Conservation (phyloP, 2,888 invertebrate species). For the Lasioglossum lativentre region DNA sequence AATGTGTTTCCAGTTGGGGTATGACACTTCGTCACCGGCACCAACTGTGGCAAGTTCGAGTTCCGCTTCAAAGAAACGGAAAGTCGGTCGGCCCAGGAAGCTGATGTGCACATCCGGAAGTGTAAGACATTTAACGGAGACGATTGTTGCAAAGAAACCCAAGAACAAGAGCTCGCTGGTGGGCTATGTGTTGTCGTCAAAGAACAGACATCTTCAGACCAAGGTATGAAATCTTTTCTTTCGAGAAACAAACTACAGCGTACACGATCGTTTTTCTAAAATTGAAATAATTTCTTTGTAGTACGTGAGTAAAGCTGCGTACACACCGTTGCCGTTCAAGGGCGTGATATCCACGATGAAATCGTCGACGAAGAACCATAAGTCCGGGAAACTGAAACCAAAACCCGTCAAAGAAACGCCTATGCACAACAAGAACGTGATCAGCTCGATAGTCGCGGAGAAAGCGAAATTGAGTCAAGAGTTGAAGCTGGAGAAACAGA, state of each 20-base stretch:
- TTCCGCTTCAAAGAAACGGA: conserved; percentile 89
- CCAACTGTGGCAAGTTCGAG: conserved; percentile 75
- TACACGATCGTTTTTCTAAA: neutral
- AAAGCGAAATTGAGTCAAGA: conserved; percentile 81
- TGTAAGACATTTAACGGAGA: conserved; percentile 89
- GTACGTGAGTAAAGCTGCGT: conserved; percentile 76
- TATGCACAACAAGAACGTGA: conserved; percentile 81
- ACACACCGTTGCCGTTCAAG: conserved; percentile 78
- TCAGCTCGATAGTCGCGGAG: conserved; percentile 82
- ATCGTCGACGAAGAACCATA: conserved; percentile 73
- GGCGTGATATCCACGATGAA: conserved; percentile 73
- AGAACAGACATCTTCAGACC: conserved; percentile 86
- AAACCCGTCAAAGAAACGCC: conserved; percentile 81
- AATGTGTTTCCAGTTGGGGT: conserved; percentile 65
- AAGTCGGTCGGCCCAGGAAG: conserved; percentile 93
- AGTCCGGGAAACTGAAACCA: conserved; percentile 75
- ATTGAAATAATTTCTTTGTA: conserved; percentile 51
- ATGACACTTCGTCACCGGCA: conserved; percentile 77
- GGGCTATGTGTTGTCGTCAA: conserved; percentile 88
- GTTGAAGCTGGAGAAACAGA: conserved; percentile 79
- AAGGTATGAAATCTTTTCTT: conserved; percentile 69
- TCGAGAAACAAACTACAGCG: neutral
- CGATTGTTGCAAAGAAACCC: conserved; percentile 93
- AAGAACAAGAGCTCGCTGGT: conserved; percentile 89
- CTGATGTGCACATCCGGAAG: conserved; percentile 86